Evolutionary conservation across 2,113 vertebrate genomes (phyloP), one percentile per base, ranked within the genome.

Genomic region (Chascanopsetta lugubris): DNA sequence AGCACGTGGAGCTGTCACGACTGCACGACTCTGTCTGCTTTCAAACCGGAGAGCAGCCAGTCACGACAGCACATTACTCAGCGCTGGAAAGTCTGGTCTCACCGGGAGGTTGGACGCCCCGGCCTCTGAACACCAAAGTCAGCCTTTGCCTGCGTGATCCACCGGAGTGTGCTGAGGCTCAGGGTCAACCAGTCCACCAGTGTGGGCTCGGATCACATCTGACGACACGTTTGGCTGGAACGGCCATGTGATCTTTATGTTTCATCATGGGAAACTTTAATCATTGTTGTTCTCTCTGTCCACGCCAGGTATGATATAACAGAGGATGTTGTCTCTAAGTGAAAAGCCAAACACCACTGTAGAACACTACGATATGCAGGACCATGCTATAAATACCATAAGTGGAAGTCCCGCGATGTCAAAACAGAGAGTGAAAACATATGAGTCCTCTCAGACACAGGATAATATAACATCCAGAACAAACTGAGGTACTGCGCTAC

Each of bases 81-180:
- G 69, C 61, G 53, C 56, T 68, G 74, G 73, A 83, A 79, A 85
- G 80, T 84, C 57, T 72, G 15, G 58, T 78, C 55, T 75, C 50
- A 61, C 42, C 60, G 57, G 48, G 43, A 80, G 64, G 27, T 69
- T 27, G 46, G 76, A 61, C 69, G 75, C 72, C 69, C 69, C 38
- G 4, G 62, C 42, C 43, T 79, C 43, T 54, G 45, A 48, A 58
- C 43, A 70, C 61, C 6, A 24, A 68, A 7, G 56, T 69, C 53
- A 73, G 81, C 74, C 75, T 75, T 84, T 86, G 67, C 86, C 58
- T 71, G 40, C 69, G 67, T 51, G 43, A 58, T 82, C 84, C 82
- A 83, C 58, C 78, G 80, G 81, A 81, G 78, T 66, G 76, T 77
- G 78, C 75, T 81, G 75, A 81, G 60, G 30, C 69, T 80, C 71